Percentiles rank a stretch among this genome's conserved stretches.
Conservation (phyloP, 2,888 invertebrate genomes). For the Lumbricus terrestris region DNA sequence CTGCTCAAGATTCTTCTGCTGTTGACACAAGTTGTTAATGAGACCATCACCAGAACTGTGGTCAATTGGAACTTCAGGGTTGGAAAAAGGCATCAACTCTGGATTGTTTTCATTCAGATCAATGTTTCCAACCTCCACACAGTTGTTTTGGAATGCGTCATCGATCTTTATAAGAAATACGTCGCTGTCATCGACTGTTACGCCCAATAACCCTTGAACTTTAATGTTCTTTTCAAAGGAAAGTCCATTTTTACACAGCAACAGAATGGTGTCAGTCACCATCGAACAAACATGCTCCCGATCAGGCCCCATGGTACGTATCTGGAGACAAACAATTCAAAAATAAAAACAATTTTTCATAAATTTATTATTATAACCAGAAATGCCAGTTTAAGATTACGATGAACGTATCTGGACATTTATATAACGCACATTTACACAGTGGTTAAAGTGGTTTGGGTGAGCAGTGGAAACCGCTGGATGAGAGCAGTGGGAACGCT, state of each 20-base stretch:
- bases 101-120: background rate
- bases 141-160: conserved; percentile 10
- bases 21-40: background rate
- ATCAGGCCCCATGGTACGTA: conserved; percentile 21
- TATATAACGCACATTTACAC: too few species aligned
- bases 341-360: background rate
- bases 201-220: conserved; percentile 26
- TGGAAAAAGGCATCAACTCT: background rate
- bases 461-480: too few species aligned
- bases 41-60: background rate
- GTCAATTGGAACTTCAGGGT: background rate
- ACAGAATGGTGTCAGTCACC: conserved; percentile 24
- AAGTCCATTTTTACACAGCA: conserved; percentile 29
- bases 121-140: background rate
- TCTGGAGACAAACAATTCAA: background rate
- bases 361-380: background rate
- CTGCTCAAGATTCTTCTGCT: background rate
- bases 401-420: background rate
- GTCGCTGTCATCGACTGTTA: conserved; percentile 28
- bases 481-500: too few species aligned
- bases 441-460: too few species aligned
- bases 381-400: background rate
- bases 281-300: conserved; percentile 23
- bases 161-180: conserved; percentile 27
- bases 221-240: conserved; percentile 24